Conservation (phyloP, 2,797 vertebrate genomes). For the Gymnoscopelus braueri region DNA sequence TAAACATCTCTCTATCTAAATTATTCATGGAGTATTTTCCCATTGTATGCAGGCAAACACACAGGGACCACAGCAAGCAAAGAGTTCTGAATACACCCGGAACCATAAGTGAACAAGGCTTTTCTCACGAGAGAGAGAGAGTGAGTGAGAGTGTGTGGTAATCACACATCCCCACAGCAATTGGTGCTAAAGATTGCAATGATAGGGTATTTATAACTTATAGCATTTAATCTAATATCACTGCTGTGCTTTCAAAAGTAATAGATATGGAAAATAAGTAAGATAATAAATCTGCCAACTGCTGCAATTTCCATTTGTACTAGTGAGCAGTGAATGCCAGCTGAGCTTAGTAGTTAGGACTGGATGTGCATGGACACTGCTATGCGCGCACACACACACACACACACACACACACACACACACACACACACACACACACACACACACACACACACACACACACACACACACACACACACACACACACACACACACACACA, state of each 20-base stretch:
- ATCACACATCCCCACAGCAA: conserved; percentile 25
- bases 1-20: conserved; percentile 73
- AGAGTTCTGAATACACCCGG: conserved; percentile 45
- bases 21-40: conserved; percentile 70
- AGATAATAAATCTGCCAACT: background rate
- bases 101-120: conserved; percentile 56
- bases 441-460: too few species aligned
- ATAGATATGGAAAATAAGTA: background rate
- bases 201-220: conserved; percentile 8
- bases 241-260: background rate
- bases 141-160: background rate
- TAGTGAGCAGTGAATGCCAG: background rate
- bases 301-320: conserved; percentile 1
- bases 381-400: background rate
- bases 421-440: too few species aligned
- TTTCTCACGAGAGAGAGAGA: conserved; percentile 22
- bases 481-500: too few species aligned
- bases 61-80: conserved; percentile 44
- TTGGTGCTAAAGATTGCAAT: conserved; percentile 23
- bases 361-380: background rate
- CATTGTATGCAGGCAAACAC: conserved; percentile 53
- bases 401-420: too few species aligned
- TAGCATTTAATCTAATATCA: conserved; percentile 4
- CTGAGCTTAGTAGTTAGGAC: background rate
- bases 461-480: too few species aligned